phyloP scores from a whole-genome alignment of 2,888 invertebrate genomes.

The Nomada fucata region DNA sequence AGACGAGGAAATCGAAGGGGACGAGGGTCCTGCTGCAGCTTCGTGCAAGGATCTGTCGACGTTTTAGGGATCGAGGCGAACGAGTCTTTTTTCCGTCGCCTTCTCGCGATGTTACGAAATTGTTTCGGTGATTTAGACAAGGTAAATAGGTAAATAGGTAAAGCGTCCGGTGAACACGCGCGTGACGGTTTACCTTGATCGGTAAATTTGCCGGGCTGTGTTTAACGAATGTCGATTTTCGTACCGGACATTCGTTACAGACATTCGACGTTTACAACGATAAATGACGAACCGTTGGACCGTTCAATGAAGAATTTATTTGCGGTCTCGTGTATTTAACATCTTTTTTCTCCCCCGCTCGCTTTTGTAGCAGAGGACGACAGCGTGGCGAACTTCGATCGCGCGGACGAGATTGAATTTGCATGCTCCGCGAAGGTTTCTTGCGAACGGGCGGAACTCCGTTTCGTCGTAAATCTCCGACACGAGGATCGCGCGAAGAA shows the following conservation, averaged over 20 bases:
- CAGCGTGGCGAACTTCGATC: slow-evolving; percentile 22
- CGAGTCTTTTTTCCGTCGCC: too few species aligned
- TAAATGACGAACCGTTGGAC: too few species aligned
- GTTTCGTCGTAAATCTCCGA: slow-evolving; percentile 47
- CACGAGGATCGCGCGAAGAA: slow-evolving; percentile 53
- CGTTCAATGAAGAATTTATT: too few species aligned
- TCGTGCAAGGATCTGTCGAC: too few species aligned
- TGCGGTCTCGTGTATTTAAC: too few species aligned
- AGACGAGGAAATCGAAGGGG: too few species aligned
- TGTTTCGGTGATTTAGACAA: slow-evolving; percentile 24
- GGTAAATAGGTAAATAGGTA: slow-evolving; percentile 40
- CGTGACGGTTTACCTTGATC: not conserved
- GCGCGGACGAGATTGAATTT: slow-evolving; percentile 45
- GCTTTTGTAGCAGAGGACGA: not conserved
- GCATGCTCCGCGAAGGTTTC: slow-evolving; percentile 41
- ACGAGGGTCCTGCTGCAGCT: too few species aligned
- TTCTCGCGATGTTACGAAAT: not conserved
- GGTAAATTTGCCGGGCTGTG: not conserved
- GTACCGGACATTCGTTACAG: not conserved
- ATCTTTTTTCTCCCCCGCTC: not conserved
- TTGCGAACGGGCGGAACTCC: slow-evolving; percentile 9
- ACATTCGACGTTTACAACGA: not conserved
- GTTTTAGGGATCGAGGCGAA: too few species aligned
- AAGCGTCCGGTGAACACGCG: slow-evolving; percentile 45
- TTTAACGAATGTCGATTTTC: slow-evolving; percentile 4